A percentile compares a stretch with the other conserved stretches of the same genome.
Evolutionary conservation across 2,888 invertebrate species (phyloP).

Genomic region (Ephialtes manifestator): DNA sequence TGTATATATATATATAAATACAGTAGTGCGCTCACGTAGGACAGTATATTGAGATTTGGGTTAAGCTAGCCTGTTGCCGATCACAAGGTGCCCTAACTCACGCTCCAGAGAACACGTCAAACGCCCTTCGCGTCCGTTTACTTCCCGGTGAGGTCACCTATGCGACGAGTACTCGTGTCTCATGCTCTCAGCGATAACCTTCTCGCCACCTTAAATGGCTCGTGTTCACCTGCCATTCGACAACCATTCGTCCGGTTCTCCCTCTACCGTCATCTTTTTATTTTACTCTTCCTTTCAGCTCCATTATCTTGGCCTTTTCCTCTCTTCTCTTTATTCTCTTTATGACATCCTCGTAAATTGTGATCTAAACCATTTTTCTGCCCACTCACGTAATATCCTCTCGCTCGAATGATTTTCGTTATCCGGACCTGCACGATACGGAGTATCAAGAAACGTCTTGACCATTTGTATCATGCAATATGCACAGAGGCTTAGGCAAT

Average conservation of each 20-base stretch:
- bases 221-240: constrained; percentile 44
- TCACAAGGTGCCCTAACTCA: constrained; percentile 26
- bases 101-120: constrained; percentile 37
- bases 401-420: constrained; percentile 23
- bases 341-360: constrained; percentile 34
- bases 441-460: not conserved
- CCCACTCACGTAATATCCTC: constrained; percentile 13
- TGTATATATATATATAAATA: constrained; percentile 2
- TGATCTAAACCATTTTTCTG: constrained; percentile 25
- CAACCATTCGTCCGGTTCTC: constrained; percentile 5
- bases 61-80: constrained; percentile 43
- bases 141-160: constrained; percentile 28
- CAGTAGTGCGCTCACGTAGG: constrained; percentile 7
- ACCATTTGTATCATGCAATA: not conserved
- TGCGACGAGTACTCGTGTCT: constrained; percentile 44
- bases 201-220: constrained; percentile 18
- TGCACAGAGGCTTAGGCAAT: not conserved
- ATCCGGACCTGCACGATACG: not conserved
- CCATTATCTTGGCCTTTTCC: not conserved
- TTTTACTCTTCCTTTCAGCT: not conserved
- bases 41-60: constrained; percentile 26
- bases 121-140: constrained; percentile 40
- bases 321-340: constrained; percentile 1
- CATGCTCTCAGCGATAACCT: constrained; percentile 30
- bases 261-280: not conserved